Base-by-base conservation (phyloP, 2,797 vertebrate genomes). In the Luscinia megarhynchos region DNA sequence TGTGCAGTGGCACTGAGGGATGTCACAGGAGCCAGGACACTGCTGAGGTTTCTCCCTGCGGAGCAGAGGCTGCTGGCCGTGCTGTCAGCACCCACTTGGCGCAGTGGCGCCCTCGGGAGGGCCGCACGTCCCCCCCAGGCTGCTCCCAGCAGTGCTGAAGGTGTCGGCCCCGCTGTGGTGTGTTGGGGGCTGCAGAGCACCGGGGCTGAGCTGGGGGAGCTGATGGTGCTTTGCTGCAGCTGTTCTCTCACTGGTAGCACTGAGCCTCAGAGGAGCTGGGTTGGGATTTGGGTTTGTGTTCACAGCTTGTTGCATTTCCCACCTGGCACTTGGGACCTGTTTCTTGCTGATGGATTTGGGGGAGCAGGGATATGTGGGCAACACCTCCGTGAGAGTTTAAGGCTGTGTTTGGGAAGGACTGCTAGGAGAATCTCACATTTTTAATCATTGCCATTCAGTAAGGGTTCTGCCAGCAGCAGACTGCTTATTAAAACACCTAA, bases 331-430 rank as follows among this genome's bases (percentile, higher is more conserved):
- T 29, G 17, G 29, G 51, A 53, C 12, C 18, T 0, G 10, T 5
- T 20, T n/a, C 34, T 30, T 41, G 19, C 53, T 1, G 1, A 4
- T 0, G 13, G 20, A 29, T 72, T 24, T 30, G 36, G 29, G 51
- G 75, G 45, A 40, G 53, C 9, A 1, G 55, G n/a, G 68, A 15
- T 10, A 22, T 2, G 41, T 5, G 9, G 23, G 34, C 20, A 32
- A 15, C 20, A 0, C 11, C 1, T 12, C 3, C 0, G 1, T 2
- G 51, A 5, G 36, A 1, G 0, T 45, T 27, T 4, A 17, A 6
- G 10, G 30, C 79, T 12, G 22, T 6, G 30, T 29, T 36, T 26
- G 57, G 5, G 21, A 19, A 41, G 22, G 72, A 7, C n/a, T 11
- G 11, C 32, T 6, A 3, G 45, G 45, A 22, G 1, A 36, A 14